These are phyloP conservation scores for Fissipunctia ypsillon DNA, from an alignment of 2,888 invertebrate species.

Conservation along the genomic window DNA sequence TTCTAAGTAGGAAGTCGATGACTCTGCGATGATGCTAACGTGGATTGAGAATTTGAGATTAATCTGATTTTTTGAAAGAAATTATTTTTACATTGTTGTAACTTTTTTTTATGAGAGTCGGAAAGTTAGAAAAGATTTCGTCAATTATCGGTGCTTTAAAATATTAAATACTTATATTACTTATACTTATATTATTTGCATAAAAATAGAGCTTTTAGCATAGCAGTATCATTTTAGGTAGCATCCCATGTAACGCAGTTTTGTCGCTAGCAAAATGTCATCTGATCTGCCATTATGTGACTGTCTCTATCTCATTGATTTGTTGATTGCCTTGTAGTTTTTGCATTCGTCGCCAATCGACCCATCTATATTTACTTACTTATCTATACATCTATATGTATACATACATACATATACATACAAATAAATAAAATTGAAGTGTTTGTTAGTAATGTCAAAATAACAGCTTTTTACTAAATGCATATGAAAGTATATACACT, in stretches of 20 bases:
- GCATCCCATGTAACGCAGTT: background rate
- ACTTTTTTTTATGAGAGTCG: background rate
- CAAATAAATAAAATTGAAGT: too few relatives aligned
- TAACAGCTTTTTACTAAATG: too few relatives aligned
- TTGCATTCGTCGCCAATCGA: background rate
- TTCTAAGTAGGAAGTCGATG: constrained; percentile 85
- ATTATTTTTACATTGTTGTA: constrained; percentile 1
- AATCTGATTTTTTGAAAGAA: background rate
- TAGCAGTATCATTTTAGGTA: background rate
- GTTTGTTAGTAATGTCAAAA: too few relatives aligned
- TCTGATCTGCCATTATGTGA: constrained; percentile 35
- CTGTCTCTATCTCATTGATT: background rate
- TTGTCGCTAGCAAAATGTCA: constrained; percentile 7
- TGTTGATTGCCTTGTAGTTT: constrained; percentile 39
- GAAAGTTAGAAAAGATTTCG: background rate
- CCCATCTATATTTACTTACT: background rate
- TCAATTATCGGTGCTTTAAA: background rate
- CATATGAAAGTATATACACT: too few relatives aligned
- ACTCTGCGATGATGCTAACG: constrained; percentile 67
- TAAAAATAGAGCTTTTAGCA: background rate
- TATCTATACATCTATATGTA: too few relatives aligned
- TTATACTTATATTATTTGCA: background rate
- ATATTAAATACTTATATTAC: background rate
- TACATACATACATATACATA: too few relatives aligned
- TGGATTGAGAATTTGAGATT: constrained; percentile 65